These are phyloP conservation scores for Anagyrus pseudococci DNA, from an alignment of 2,888 invertebrate species.

Conservation along the genomic window DNA sequence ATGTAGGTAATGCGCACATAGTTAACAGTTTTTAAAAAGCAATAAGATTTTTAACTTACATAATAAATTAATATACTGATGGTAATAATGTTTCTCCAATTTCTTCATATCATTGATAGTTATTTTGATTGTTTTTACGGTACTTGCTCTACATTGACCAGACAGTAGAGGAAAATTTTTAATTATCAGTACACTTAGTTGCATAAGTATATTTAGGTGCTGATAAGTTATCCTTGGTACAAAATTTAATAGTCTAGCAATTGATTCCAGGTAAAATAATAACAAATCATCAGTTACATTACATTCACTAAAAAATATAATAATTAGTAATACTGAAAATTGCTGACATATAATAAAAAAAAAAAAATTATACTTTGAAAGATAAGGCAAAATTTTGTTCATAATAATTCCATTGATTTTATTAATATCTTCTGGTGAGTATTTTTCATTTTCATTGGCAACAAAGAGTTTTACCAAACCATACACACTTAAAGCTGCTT, in stretches of 20 bases:
- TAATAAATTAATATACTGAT: constrained; percentile 62
- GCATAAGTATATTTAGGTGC: constrained; percentile 62
- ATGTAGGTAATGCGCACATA: background rate
- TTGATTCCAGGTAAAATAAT: constrained; percentile 64
- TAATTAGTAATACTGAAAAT: no score
- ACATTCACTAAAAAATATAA: constrained; percentile 54
- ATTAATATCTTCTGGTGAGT: constrained; percentile 59
- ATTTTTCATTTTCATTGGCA: constrained; percentile 60
- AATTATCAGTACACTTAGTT: constrained; percentile 62
- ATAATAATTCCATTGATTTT: constrained; percentile 62
- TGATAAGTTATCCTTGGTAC: constrained; percentile 56
- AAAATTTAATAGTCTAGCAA: constrained; percentile 63
- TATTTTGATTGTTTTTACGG: constrained; percentile 59
- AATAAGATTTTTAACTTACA: constrained; percentile 45
- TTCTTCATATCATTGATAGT: constrained; percentile 60
- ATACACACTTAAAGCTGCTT: constrained; percentile 66
- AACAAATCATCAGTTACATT: constrained; percentile 56
- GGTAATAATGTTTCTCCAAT: constrained; percentile 56
- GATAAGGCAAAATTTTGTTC: constrained; percentile 57
- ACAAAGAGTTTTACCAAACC: constrained; percentile 70
- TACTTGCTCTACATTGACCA: constrained; percentile 53
- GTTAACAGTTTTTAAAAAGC: background rate
- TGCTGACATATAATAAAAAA: no score
- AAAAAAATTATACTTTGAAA: constrained; percentile 45
- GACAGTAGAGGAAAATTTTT: constrained; percentile 64